Conservation (phyloP, 2,113 vertebrate genomes). For the Camelus dromedarius region DNA sequence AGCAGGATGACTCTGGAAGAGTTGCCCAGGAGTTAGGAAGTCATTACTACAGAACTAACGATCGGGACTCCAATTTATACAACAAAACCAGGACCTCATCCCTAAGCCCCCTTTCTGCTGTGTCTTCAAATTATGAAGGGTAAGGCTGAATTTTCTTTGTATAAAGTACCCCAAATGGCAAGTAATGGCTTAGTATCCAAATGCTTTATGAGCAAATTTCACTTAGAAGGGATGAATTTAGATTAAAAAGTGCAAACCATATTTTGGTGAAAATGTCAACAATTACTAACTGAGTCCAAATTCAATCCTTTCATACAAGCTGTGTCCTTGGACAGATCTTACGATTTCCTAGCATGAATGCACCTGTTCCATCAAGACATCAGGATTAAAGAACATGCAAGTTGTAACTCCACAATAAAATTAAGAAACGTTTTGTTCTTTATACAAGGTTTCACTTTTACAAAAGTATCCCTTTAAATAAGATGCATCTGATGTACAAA, state of each 20-base stretch:
- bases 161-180: slow-evolving; percentile 86
- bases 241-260: slow-evolving; percentile 86
- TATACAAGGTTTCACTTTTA: slow-evolving; percentile 94
- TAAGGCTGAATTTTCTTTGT: slow-evolving; percentile 83
- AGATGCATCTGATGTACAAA: slow-evolving; percentile 96
- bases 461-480: slow-evolving; percentile 95
- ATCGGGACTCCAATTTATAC: slow-evolving; percentile 62
- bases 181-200: slow-evolving; percentile 91
- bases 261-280: slow-evolving; percentile 86
- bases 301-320: slow-evolving; percentile 87
- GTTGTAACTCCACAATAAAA: slow-evolving; percentile 91
- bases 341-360: slow-evolving; percentile 83
- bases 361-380: slow-evolving; percentile 87
- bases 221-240: slow-evolving; percentile 85
- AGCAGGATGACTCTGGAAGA: slow-evolving; percentile 83
- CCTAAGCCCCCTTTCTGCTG: slow-evolving; percentile 81
- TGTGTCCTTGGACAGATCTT: slow-evolving; percentile 84
- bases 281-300: slow-evolving; percentile 84
- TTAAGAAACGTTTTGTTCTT: slow-evolving; percentile 93
- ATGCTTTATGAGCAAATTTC: slow-evolving; percentile 86
- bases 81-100: slow-evolving; percentile 77
- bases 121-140: slow-evolving; percentile 84
- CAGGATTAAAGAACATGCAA: slow-evolving; percentile 90
- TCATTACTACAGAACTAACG: slow-evolving; percentile 75
- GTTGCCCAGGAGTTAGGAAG: slow-evolving; percentile 76